Evolutionary conservation across 2,797 vertebrate genomes (phyloP).

Genomic region (Tangara arthus): DNA sequence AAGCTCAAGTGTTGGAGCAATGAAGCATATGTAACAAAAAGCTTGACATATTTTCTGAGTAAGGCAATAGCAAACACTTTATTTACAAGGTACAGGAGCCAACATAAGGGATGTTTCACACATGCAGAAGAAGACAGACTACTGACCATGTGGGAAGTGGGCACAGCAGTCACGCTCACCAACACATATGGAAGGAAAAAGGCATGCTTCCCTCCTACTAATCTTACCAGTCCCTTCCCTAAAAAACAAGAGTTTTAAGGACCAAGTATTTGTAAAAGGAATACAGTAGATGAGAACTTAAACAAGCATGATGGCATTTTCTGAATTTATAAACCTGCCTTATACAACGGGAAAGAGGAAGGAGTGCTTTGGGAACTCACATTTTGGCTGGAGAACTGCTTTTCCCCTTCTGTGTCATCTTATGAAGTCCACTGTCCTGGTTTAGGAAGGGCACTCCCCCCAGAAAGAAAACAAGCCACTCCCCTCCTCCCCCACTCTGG

Average conservation of each 20-base stretch:
- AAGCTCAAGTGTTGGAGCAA: neutral
- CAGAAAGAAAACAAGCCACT: neutral
- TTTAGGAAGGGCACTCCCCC: neutral
- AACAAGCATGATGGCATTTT: neutral
- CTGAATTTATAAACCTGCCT: neutral
- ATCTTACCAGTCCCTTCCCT: neutral
- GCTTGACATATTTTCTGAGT: slow-evolving; percentile 50
- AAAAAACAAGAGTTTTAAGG: slow-evolving; percentile 7
- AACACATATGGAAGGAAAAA: neutral
- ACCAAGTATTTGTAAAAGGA: neutral
- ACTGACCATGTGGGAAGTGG: slow-evolving; percentile 57
- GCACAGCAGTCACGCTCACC: slow-evolving; percentile 15
- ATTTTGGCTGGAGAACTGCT: neutral
- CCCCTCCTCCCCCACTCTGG: neutral
- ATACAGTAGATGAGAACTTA: neutral
- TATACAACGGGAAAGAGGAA: neutral
- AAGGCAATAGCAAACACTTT: slow-evolving; percentile 39
- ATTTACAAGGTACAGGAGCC: slow-evolving; percentile 18
- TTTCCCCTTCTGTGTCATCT: neutral
- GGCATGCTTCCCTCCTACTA: slow-evolving; percentile 22
- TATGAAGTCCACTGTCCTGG: neutral
- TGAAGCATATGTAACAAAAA: slow-evolving; percentile 29
- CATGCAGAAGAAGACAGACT: slow-evolving; percentile 26
- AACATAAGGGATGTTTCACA: slow-evolving; percentile 55
- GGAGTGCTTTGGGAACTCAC: neutral